Evolutionary conservation across 1,140 invertebrate genomes (phyloP).

Genomic region (Zaprionus tsacasi): DNA sequence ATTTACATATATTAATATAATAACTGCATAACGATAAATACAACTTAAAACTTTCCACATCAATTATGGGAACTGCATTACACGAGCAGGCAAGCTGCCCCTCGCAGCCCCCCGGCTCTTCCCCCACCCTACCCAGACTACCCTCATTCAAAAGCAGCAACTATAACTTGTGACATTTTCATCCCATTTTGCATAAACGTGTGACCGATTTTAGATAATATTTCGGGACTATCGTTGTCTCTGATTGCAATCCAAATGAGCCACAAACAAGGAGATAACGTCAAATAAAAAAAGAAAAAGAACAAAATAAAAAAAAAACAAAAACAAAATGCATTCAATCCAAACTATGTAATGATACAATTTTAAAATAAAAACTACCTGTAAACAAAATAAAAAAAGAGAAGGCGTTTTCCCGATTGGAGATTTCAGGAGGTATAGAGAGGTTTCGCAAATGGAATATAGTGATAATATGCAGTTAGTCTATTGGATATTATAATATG

Average conservation of each 20-base stretch:
- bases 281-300: slow-evolving; percentile 19
- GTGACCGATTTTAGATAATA: slow-evolving; percentile 4
- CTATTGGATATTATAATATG: background rate
- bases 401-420: background rate
- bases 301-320: slow-evolving; percentile 41
- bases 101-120: background rate
- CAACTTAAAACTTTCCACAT: slow-evolving; percentile 31
- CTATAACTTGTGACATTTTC: slow-evolving; percentile 40
- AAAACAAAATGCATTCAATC: slow-evolving; percentile 56
- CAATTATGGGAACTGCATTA: slow-evolving; percentile 3
- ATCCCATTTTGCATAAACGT: slow-evolving; percentile 45
- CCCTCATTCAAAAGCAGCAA: background rate
- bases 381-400: slow-evolving; percentile 43
- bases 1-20: slow-evolving; percentile 36
- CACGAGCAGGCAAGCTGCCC: background rate
- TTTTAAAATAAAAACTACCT: slow-evolving; percentile 74
- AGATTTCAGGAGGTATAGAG: background rate
- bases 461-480: too few species aligned
- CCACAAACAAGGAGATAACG: slow-evolving; percentile 13
- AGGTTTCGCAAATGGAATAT: too few species aligned
- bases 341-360: slow-evolving; percentile 68
- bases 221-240: slow-evolving; percentile 22
- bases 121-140: background rate
- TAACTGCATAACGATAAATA: slow-evolving; percentile 23
- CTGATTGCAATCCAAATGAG: slow-evolving; percentile 24